Evolutionary conservation across 37 sponge, comb jelly and placozoan genomes (phyloP).

Genomic region (Geodia barretti): DNA sequence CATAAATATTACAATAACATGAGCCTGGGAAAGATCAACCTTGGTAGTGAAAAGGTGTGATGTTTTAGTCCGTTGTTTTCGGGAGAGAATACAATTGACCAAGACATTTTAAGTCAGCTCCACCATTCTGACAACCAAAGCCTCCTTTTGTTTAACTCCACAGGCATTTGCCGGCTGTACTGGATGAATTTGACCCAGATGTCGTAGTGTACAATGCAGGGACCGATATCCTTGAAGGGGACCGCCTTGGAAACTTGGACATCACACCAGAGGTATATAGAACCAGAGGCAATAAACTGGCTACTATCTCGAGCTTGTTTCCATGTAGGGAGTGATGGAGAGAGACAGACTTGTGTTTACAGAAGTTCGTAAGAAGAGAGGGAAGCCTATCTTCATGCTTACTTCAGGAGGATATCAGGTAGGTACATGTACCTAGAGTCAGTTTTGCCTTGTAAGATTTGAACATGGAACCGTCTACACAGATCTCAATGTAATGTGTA

Average conservation of each 20-base stretch:
- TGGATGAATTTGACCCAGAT: conserved; percentile 82
- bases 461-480: too few relatives aligned
- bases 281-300: background rate
- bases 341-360: conserved; percentile 82
- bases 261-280: conserved; percentile 75
- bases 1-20: too few relatives aligned
- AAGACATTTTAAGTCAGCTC: too few relatives aligned
- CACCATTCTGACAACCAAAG: too few relatives aligned
- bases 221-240: conserved; percentile 86
- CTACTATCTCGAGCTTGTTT: too few relatives aligned
- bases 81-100: too few relatives aligned
- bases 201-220: conserved; percentile 92
- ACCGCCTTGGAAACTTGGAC: conserved; percentile 74
- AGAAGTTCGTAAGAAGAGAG: conserved; percentile 40
- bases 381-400: conserved; percentile 91
- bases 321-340: conserved; percentile 66
- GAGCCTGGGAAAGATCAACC: too few relatives aligned
- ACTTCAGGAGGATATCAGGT: conserved; percentile 93
- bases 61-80: too few relatives aligned
- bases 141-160: too few relatives aligned
- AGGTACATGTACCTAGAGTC: conserved; percentile 3
- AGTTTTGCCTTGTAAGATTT: too few relatives aligned
- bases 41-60: too few relatives aligned
- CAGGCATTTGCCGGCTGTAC: conserved; percentile 55
- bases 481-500: too few relatives aligned